Percentiles rank a stretch among this genome's conserved stretches.
Conservation (phyloP, 2,888 invertebrate species). For the Fragum fragum region DNA sequence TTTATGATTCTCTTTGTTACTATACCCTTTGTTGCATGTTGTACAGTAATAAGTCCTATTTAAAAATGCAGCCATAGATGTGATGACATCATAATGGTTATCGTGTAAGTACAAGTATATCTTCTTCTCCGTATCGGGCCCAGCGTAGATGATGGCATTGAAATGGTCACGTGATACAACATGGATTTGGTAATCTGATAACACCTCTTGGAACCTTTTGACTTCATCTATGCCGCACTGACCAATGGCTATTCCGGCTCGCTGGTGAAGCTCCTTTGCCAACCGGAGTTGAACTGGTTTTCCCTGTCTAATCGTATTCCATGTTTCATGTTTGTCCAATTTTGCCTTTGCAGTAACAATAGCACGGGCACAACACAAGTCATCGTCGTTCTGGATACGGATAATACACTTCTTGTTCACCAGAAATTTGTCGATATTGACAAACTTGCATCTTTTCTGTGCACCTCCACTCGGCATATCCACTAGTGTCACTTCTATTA, state of each 20-base stretch:
- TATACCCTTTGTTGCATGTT: conserved; percentile 39
- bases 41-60: conserved; percentile 40
- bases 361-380: conserved; percentile 53
- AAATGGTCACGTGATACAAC: conserved; percentile 52
- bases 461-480: conserved; percentile 38
- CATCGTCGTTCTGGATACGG: conserved; percentile 47
- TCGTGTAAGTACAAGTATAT: conserved; percentile 49
- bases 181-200: conserved; percentile 42
- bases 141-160: conserved; percentile 48
- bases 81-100: conserved; percentile 58
- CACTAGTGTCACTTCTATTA: conserved; percentile 45
- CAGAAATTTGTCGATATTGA: conserved; percentile 37
- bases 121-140: conserved; percentile 40
- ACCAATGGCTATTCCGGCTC: conserved; percentile 34
- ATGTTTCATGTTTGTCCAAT: conserved; percentile 40
- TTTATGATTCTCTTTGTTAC: conserved; percentile 23
- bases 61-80: conserved; percentile 53
- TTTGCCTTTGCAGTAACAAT: conserved; percentile 53
- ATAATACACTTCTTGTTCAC: conserved; percentile 43
- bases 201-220: conserved; percentile 42
- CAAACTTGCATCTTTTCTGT: conserved; percentile 30
- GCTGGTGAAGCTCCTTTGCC: conserved; percentile 40
- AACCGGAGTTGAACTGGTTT: conserved; percentile 32
- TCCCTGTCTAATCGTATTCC: conserved; percentile 36
- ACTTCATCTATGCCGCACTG: conserved; percentile 56